Conservation (phyloP, 2,888 invertebrate genomes). For the Drosophila demipolita region DNA sequence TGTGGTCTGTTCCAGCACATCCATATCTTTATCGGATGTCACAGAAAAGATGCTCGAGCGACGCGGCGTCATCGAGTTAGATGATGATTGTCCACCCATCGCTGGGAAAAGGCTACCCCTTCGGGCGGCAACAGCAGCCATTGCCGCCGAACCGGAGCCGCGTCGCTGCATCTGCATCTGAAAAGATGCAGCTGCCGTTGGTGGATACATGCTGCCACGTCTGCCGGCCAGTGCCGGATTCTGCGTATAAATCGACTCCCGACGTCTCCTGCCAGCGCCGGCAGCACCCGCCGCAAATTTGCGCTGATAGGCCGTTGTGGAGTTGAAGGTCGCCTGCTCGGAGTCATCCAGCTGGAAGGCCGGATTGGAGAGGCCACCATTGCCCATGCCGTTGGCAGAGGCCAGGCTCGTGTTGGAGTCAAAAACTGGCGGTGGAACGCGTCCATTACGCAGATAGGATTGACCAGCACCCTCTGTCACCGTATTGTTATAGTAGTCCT, state of each 20-base stretch:
- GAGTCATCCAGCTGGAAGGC: constrained; percentile 65
- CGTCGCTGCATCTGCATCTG: constrained; percentile 77
- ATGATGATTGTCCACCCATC: constrained; percentile 7
- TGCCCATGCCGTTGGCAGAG: constrained; percentile 37
- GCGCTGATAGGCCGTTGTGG: constrained; percentile 75
- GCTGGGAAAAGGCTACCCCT: constrained; percentile 81
- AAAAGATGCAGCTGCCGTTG: constrained; percentile 55
- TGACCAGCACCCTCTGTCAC: constrained; percentile 74
- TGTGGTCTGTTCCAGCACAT: constrained; percentile 92
- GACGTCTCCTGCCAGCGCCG: constrained; percentile 65
- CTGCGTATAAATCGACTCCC: constrained; percentile 82
- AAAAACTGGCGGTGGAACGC: constrained; percentile 59
- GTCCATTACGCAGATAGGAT: constrained; percentile 70
- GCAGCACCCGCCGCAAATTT: constrained; percentile 44
- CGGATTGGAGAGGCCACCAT: constrained; percentile 57
- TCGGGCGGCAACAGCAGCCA: constrained; percentile 68
- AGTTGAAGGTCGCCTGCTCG: constrained; percentile 54
- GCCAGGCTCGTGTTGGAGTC: constrained; percentile 56
- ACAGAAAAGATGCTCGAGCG: constrained; percentile 83
- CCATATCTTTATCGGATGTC: constrained; percentile 81
- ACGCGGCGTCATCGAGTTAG: constrained; percentile 52
- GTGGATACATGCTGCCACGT: constrained; percentile 81
- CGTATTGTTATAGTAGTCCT: constrained; percentile 80
- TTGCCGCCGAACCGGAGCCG: constrained; percentile 65
- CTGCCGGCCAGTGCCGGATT: constrained; percentile 78